Evolutionary conservation across 2,888 invertebrate species (phyloP), one percentile per base, ranked within the genome.

Genomic region (Callyntrura sp.): DNA sequence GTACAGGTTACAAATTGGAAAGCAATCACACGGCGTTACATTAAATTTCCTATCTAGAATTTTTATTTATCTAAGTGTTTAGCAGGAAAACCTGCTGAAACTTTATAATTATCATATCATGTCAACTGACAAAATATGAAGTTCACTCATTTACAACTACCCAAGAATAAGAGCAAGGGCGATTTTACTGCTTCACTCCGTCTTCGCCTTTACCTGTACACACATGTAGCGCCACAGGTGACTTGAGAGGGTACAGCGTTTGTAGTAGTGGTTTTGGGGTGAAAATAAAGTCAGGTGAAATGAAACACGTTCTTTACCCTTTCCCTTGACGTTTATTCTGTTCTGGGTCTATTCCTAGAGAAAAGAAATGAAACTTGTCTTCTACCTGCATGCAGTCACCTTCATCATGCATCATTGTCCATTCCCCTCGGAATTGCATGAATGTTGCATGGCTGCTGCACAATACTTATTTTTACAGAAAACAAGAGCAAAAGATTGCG

Each of bases 191-290:
- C 35, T 35, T 35, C 51, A 51, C 4, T 14, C 51, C 2, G 9
- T n/a, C 14, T 51, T 12, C n/a, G n/a, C n/a, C n/a, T 2, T 5
- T n/a, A 51, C n/a, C n/a, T n/a, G 9, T 51, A 51, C 9, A 14
- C 60, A 14, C 20, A 20, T 60, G 68, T 68, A 28, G 8, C 68
- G 68, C 68, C 68, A 68, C 25, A 68, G 68, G 68, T 68, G 68
- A 12, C 14, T 51, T 5, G 12, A 51, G 12, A 51, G 12, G n/a
- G 51, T 51, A 51, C n/a, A 51, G 12, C n/a, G 9, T 51, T 11
- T 12, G 11, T 12, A 68, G 25, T 25, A 12, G 25, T 17, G n/a
- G 35, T 25, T 11, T 0, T 1, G 12, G 1, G 12, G 35, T 25
- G 68, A 25, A 68, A 62, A 62, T 17, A 23, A 62, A 17, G 23